These are phyloP conservation scores for Heliocidaris erythrogramma DNA, from an alignment of 35 echinoderm and acorn worm species.

Conservation along the genomic window DNA sequence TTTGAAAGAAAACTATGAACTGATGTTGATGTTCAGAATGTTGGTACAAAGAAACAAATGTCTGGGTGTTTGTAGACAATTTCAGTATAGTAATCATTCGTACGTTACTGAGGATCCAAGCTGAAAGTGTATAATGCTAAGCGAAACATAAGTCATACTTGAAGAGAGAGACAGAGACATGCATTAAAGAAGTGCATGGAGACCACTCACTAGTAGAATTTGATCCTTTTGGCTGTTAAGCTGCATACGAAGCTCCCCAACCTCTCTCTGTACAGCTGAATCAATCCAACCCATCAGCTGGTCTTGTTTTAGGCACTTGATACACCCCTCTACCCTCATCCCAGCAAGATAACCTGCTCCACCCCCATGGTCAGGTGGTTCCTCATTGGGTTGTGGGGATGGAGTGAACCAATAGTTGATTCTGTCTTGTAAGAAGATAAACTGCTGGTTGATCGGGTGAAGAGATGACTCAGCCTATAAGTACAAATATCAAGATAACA, in stretches of 20 bases:
- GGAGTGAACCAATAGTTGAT: constrained; percentile 41
- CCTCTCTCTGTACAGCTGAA: constrained; percentile 56
- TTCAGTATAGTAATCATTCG: too few species aligned
- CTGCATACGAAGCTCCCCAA: constrained; percentile 51
- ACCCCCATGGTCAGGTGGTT: background rate
- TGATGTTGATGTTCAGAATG: too few species aligned
- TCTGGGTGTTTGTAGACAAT: too few species aligned
- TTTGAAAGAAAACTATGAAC: too few species aligned
- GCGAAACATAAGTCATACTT: too few species aligned
- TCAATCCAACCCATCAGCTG: constrained; percentile 57
- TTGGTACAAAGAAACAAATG: too few species aligned
- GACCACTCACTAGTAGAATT: constrained; percentile 65
- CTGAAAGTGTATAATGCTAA: background rate
- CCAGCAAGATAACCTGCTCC: background rate
- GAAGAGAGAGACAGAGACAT: too few species aligned
- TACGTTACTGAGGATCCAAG: background rate
- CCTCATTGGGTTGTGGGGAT: background rate
- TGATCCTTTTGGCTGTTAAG: constrained; percentile 68
- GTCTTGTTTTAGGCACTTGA: constrained; percentile 69
- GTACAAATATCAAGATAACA: background rate
- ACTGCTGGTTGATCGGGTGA: constrained; percentile 49
- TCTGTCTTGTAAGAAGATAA: constrained; percentile 42
- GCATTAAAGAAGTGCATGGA: background rate
- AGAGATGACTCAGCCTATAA: constrained; percentile 45
- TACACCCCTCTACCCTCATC: constrained; percentile 51